Evolutionary conservation across 2,888 invertebrate species (phyloP), one percentile per base, ranked within the genome.

Genomic region (Harpalus rubripes): DNA sequence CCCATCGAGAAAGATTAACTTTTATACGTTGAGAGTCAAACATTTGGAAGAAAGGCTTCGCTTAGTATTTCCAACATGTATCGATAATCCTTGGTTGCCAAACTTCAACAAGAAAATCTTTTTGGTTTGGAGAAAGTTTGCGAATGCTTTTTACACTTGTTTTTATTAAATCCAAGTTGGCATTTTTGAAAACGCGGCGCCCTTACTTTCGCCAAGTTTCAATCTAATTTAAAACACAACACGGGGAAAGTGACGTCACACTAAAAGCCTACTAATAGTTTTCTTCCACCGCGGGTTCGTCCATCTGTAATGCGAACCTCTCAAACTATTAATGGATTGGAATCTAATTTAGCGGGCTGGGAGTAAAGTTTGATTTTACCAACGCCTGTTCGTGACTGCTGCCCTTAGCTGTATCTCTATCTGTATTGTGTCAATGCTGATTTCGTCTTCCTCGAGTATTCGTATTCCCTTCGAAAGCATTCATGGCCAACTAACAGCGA

Each of bases 191-290:
- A 72, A 72, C 39, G 56, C 32, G 26, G 41, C 78, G 61, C 61
- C 61, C 61, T 78, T 44, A 65, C 78, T 78, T 78, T 52, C 74
- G 12, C 18, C 5, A 84, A 84, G 44, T 84, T 84, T 41, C 39
- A 84, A 84, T 84, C 84, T 84, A 84, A 84, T 84, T 84, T 84
- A 63, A 63, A 44, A 65, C 65, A 84, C 72, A 74, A 78, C 78
- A 78, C 7, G 58, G 59, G 12, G 56, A 5, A 39, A 76, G 56
- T 84, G 78, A 78, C 84, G 76, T 59, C 61, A 44, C 78, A 78
- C 84, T 84, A 84, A 84, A 84, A 84, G 84, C 84, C 84, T 84
- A 84, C 76, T 84, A 84, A 84, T 84, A 84, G 84, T 84, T 84
- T 84, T 84, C 78, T 78, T 83, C 76, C 52, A 18, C 58, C 80